Percentiles rank a stretch among this genome's conserved stretches.
These are phyloP conservation scores for Macroramphosus scolopax DNA, from an alignment of 2,797 vertebrate species.

Conservation along the genomic window DNA sequence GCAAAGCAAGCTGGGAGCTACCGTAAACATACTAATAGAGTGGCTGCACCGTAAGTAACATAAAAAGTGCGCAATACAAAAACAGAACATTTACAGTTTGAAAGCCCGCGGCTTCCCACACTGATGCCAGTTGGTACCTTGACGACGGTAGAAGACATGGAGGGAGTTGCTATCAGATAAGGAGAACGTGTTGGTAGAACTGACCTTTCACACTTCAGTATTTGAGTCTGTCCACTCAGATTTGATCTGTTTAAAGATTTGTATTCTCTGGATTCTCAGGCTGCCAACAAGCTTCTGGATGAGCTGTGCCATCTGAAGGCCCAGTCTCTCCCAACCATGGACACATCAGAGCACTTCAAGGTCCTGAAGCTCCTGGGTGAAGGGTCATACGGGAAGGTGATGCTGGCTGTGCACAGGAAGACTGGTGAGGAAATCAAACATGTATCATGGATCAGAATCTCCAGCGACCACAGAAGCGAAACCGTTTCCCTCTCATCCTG, in stretches of 20 bases:
- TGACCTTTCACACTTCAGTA: no score
- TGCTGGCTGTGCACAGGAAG: conserved; percentile 86
- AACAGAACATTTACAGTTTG: no score
- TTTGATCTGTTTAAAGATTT: no score
- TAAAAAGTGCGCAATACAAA: background rate
- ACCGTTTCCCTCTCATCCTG: rapidly evolving
- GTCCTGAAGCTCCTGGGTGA: conserved; percentile 86
- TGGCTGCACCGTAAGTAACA: no score
- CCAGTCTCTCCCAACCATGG: conserved; percentile 82
- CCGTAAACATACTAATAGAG: no score
- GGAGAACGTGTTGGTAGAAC: no score
- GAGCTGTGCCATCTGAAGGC: conserved; percentile 86
- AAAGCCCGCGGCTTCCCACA: no score
- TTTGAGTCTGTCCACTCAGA: no score
- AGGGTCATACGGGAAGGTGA: conserved; percentile 89
- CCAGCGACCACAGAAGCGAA: rapidly evolving
- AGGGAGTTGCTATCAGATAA: no score
- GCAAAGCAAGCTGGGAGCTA: no score
- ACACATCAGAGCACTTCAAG: conserved; percentile 85
- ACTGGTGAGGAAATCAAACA: conserved; percentile 71
- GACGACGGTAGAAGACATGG: no score
- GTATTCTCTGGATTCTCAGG: conserved; percentile 51
- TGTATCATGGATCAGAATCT: background rate
- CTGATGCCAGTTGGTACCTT: no score
- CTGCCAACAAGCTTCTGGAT: conserved; percentile 70